phyloP scores from a whole-genome alignment of 2,113 vertebrate genomes.

The Mola mola region DNA sequence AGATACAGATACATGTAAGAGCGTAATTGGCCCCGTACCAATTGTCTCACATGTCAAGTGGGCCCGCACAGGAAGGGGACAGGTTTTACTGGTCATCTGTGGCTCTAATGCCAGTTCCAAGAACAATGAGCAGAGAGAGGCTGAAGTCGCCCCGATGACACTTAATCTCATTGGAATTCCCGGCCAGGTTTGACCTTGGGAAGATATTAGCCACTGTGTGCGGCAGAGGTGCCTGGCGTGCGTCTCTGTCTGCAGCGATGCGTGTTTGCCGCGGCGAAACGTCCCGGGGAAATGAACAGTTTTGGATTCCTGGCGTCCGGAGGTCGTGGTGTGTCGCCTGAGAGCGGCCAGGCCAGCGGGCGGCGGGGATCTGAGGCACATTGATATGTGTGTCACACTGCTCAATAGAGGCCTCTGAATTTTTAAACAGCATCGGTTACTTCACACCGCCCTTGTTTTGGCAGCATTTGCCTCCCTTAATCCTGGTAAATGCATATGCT shows the following conservation, averaged over 20 bases:
- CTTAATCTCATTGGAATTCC: slow-evolving; percentile 86
- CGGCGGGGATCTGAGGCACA: slow-evolving; percentile 57
- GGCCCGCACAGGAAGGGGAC: slow-evolving; percentile 20
- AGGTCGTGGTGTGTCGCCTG: slow-evolving; percentile 11
- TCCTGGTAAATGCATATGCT: slow-evolving; percentile 73
- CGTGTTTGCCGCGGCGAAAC: neutral
- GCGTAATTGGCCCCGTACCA: slow-evolving; percentile 27
- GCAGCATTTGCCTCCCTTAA: slow-evolving; percentile 78
- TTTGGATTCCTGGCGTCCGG: slow-evolving; percentile 2
- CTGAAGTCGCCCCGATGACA: slow-evolving; percentile 77
- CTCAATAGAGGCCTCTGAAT: slow-evolving; percentile 80
- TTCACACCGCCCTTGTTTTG: slow-evolving; percentile 78
- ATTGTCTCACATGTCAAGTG: slow-evolving; percentile 28
- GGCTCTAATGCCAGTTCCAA: slow-evolving; percentile 71
- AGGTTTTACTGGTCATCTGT: slow-evolving; percentile 59
- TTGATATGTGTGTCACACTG: slow-evolving; percentile 75
- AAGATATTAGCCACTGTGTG: slow-evolving; percentile 66
- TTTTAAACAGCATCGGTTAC: slow-evolving; percentile 84
- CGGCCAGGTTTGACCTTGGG: slow-evolving; percentile 81
- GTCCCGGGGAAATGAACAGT: too few relatives aligned
- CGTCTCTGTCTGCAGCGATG: slow-evolving; percentile 35
- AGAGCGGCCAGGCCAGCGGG: slow-evolving; percentile 51
- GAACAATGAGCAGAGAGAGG: slow-evolving; percentile 80
- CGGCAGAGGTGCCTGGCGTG: slow-evolving; percentile 19
- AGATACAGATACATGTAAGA: slow-evolving; percentile 2